Conservation (phyloP, 2,888 invertebrate species). For the Heliconius charithonia region DNA sequence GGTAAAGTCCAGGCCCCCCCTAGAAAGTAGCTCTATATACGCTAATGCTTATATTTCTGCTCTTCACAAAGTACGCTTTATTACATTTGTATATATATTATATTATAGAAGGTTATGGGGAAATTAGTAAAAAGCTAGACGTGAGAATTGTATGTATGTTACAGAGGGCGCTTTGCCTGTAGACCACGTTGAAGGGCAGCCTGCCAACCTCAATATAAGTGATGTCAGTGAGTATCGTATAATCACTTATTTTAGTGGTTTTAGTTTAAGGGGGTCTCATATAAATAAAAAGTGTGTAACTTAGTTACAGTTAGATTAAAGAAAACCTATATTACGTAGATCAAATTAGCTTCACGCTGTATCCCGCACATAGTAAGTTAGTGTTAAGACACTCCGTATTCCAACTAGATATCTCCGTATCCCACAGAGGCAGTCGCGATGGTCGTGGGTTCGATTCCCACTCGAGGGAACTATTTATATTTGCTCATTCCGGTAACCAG, state of each 20-base stretch:
- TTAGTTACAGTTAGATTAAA: too few relatives aligned
- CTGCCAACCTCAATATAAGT: constrained; percentile 86
- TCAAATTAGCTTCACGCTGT: not conserved
- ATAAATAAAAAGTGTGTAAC: not conserved
- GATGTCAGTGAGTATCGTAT: constrained; percentile 89
- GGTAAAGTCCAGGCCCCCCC: too few relatives aligned
- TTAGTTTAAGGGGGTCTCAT: not conserved
- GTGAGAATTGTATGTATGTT: constrained; percentile 47
- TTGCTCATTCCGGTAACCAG: too few relatives aligned
- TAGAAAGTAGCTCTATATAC: too few relatives aligned
- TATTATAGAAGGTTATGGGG: not conserved
- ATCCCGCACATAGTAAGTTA: not conserved
- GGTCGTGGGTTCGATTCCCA: too few relatives aligned
- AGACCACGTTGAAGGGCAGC: constrained; percentile 74
- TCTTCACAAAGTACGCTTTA: constrained; percentile 2
- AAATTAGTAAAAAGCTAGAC: not conserved
- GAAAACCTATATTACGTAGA: too few relatives aligned
- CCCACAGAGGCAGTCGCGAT: not conserved
- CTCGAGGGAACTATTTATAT: too few relatives aligned
- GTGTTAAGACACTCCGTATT: not conserved
- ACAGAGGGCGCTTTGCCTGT: constrained; percentile 53
- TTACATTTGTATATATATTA: not conserved
- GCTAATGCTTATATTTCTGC: not conserved
- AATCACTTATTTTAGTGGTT: constrained; percentile 10
- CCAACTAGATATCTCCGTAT: not conserved